Conservation (phyloP, 2,888 invertebrate genomes). For the Tetheella fluctuosa region DNA sequence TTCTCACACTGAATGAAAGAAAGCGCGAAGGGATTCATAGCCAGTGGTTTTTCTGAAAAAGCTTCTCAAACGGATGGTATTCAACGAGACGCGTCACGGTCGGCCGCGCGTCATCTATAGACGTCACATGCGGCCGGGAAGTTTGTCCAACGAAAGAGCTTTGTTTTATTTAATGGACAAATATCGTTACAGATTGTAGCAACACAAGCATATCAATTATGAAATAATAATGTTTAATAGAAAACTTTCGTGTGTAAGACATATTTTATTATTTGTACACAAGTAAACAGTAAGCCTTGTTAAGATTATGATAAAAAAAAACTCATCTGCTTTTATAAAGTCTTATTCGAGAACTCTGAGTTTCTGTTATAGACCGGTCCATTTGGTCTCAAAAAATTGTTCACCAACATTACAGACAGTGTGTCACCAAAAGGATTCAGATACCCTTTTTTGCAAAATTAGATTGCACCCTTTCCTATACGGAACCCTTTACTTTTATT, state of each 20-base stretch:
- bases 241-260: too few relatives aligned
- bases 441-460: slow-evolving; percentile 75
- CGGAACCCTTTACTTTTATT: slow-evolving; percentile 57
- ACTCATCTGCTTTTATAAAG: too few relatives aligned
- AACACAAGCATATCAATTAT: too few relatives aligned
- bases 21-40: slow-evolving; percentile 60
- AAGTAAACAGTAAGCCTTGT: too few relatives aligned
- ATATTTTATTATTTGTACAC: too few relatives aligned
- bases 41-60: slow-evolving; percentile 71
- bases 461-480: slow-evolving; percentile 70
- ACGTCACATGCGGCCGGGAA: slow-evolving; percentile 42
- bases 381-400: slow-evolving; percentile 32
- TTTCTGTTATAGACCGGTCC: too few relatives aligned
- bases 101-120: slow-evolving; percentile 51
- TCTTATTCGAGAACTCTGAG: too few relatives aligned
- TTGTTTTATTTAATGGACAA: too few relatives aligned
- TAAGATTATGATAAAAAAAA: too few relatives aligned
- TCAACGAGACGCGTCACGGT: slow-evolving; percentile 50
- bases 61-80: slow-evolving; percentile 60
- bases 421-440: slow-evolving; percentile 57
- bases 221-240: too few relatives aligned
- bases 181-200: too few relatives aligned
- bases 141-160: slow-evolving; percentile 22
- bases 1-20: slow-evolving; percentile 62
- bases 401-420: neutral